These are phyloP conservation scores for Proterorhinus semilunaris DNA, from an alignment of 2,113 vertebrate genomes.

Conservation along the genomic window DNA sequence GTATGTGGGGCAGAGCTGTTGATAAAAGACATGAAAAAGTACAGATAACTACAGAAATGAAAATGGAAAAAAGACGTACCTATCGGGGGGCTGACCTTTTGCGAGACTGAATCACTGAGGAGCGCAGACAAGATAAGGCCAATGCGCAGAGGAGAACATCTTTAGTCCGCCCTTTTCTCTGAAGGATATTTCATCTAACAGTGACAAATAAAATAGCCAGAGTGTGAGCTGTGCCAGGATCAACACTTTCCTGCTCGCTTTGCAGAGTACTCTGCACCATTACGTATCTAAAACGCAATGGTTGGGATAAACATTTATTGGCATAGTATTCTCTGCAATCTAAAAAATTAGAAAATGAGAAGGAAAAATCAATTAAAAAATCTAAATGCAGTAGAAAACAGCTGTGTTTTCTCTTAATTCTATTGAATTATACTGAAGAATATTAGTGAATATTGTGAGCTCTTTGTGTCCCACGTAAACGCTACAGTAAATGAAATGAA, in stretches of 20 bases:
- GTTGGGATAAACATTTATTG: too few relatives aligned
- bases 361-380: too few relatives aligned
- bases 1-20: conserved; percentile 18
- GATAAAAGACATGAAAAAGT: conserved; percentile 47
- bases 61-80: conserved; percentile 58
- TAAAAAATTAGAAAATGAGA: too few relatives aligned
- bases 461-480: too few relatives aligned
- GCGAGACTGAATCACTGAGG: conserved; percentile 49
- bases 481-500: too few relatives aligned
- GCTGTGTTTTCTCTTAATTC: too few relatives aligned
- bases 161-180: conserved; percentile 64
- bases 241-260: conserved; percentile 6
- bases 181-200: conserved; percentile 58
- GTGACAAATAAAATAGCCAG: conserved; percentile 30
- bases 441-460: too few relatives aligned
- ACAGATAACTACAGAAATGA: conserved; percentile 57
- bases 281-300: too few relatives aligned
- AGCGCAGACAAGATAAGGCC: conserved; percentile 55
- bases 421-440: too few relatives aligned
- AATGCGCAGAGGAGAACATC: conserved; percentile 54
- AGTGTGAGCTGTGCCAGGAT: conserved; percentile 24
- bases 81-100: conserved; percentile 62
- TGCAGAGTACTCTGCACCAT: not conserved
- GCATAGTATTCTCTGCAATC: too few relatives aligned
- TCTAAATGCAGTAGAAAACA: too few relatives aligned